Evolutionary conservation across 2,113 vertebrate species (phyloP).

Genomic region (Pimephales promelas): DNA sequence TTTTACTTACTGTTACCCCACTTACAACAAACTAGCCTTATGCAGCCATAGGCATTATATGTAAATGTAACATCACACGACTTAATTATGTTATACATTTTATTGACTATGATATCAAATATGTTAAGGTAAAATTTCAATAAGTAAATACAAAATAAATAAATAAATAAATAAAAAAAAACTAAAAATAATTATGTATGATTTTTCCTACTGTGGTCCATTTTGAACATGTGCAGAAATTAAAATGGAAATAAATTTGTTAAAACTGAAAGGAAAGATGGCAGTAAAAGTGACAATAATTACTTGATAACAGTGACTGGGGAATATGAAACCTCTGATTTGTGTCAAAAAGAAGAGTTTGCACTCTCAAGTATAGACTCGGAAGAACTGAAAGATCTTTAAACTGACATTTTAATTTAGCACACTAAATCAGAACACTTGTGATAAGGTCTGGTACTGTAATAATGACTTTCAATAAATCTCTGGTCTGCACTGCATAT

Average conservation of each 20-base stretch:
- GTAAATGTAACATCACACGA: neutral
- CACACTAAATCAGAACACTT: constrained; percentile 44
- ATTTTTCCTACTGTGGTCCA: too few relatives aligned
- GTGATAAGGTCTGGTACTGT: constrained; percentile 45
- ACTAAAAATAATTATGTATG: too few relatives aligned
- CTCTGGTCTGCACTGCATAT: constrained; percentile 50
- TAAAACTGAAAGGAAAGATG: neutral
- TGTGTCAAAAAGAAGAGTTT: neutral
- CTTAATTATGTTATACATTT: neutral
- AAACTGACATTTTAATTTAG: constrained; percentile 44
- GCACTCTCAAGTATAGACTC: neutral
- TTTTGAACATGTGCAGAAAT: neutral
- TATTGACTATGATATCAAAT: neutral
- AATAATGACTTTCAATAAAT: constrained; percentile 54
- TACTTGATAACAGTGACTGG: neutral
- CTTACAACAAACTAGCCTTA: too few relatives aligned
- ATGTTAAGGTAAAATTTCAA: too few relatives aligned
- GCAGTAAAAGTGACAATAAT: neutral
- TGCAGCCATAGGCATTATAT: too few relatives aligned
- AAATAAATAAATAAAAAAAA: too few relatives aligned
- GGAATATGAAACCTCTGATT: constrained; percentile 22
- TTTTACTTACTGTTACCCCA: neutral
- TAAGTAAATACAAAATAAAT: too few relatives aligned
- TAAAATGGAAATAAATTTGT: neutral
- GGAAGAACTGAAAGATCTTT: constrained; percentile 45